A percentile compares a stretch with the other conserved stretches of the same genome.
These are phyloP conservation scores for Rhipidura dahli DNA, from an alignment of 2,113 vertebrate genomes.

Conservation along the genomic window DNA sequence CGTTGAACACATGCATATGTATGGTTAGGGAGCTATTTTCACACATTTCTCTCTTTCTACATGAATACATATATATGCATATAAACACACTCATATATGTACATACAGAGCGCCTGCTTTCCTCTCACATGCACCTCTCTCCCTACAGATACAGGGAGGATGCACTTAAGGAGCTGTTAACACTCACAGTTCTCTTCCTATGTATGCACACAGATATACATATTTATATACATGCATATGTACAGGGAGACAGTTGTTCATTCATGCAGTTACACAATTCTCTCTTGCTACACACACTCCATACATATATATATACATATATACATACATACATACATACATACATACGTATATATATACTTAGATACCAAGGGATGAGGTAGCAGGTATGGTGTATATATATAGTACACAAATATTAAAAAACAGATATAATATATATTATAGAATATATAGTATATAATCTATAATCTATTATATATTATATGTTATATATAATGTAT, in stretches of 20 bases:
- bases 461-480: too few species aligned
- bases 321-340: not conserved
- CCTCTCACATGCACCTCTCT: not conserved
- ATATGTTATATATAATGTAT: too few species aligned
- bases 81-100: not conserved
- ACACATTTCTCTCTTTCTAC: not conserved
- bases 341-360: too few species aligned
- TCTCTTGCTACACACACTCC: not conserved
- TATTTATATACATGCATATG: not conserved
- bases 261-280: not conserved
- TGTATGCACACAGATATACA: not conserved
- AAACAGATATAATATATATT: too few species aligned
- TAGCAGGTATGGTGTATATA: not conserved
- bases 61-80: not conserved
- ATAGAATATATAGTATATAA: too few species aligned
- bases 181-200: not conserved
- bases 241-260: not conserved
- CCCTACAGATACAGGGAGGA: not conserved
- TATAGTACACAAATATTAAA: not conserved
- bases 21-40: not conserved
- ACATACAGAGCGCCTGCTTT: not conserved
- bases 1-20: not conserved
- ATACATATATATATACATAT: not conserved
- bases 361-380: not conserved
- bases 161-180: not conserved